Conservation (phyloP, 2,888 invertebrate genomes). For the Bugula neritina region DNA sequence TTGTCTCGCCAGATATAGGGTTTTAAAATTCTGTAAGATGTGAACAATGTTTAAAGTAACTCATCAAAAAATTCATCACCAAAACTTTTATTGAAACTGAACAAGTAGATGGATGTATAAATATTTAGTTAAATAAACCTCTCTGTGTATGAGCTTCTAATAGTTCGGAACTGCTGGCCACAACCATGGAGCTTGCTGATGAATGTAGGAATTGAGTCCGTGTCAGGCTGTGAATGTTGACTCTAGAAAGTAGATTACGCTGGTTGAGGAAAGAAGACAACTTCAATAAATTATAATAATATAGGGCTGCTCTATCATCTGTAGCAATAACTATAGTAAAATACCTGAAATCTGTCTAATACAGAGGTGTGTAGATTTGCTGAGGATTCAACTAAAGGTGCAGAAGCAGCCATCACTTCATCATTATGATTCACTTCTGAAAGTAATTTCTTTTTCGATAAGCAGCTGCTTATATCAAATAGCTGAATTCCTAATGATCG, state of each 20-base stretch:
- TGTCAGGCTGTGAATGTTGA: neutral
- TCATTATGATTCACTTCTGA: neutral
- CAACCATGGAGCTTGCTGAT: conserved; percentile 48
- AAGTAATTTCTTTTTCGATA: neutral
- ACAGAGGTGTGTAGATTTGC: neutral
- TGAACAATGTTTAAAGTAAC: too few relatives aligned
- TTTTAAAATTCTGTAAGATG: conserved; percentile 61
- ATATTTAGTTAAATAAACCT: conserved; percentile 49
- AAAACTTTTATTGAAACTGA: too few relatives aligned
- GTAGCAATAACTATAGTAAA: too few relatives aligned
- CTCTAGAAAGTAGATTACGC: neutral
- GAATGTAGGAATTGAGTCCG: conserved; percentile 40
- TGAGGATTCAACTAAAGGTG: neutral
- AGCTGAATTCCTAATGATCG: conserved; percentile 26
- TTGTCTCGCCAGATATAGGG: conserved; percentile 76
- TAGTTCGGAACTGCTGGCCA: conserved; percentile 46
- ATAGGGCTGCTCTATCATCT: too few relatives aligned
- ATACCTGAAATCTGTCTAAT: conserved; percentile 5
- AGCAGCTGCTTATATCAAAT: conserved; percentile 5
- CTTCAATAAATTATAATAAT: too few relatives aligned
- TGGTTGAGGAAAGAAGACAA: neutral
- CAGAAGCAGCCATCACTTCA: neutral
- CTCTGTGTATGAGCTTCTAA: conserved; percentile 55
- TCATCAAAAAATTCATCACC: too few relatives aligned
- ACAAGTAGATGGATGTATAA: too few relatives aligned